Percentiles rank a stretch among this genome's conserved stretches.
phyloP scores from a whole-genome alignment of 2,113 vertebrate genomes.

The Emberiza fucata region DNA sequence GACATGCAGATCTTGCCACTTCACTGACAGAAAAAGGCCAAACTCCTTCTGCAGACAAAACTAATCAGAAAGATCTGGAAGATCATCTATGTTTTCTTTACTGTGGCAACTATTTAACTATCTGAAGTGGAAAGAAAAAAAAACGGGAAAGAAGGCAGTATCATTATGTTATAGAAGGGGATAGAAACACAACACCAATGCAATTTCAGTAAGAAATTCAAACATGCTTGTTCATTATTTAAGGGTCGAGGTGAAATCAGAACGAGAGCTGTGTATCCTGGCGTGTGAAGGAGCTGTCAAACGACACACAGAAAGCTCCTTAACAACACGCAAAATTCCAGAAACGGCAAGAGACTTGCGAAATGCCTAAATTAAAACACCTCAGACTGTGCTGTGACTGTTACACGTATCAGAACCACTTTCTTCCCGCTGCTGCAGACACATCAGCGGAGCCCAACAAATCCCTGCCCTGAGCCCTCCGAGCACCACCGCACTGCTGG shows the following conservation, averaged over 20 bases:
- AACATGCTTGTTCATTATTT: background rate
- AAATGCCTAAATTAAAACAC: background rate
- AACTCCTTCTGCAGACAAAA: too few species aligned
- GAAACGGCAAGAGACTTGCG: fast-evolving
- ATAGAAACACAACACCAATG: background rate
- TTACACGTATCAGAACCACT: fast-evolving
- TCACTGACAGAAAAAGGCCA: background rate
- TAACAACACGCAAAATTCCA: fast-evolving
- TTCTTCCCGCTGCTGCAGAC: fast-evolving
- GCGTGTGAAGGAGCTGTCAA: fast-evolving
- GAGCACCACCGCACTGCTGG: fast-evolving
- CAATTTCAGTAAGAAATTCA: background rate
- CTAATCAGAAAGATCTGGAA: background rate
- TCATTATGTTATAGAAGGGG: background rate
- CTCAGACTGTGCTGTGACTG: fast-evolving
- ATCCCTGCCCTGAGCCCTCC: fast-evolving
- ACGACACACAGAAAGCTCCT: background rate
- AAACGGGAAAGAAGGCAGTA: background rate
- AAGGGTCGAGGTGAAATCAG: fast-evolving
- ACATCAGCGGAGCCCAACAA: fast-evolving
- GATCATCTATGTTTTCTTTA: background rate
- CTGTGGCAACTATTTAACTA: background rate
- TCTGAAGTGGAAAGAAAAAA: background rate
- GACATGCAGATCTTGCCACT: background rate
- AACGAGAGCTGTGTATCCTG: background rate